phyloP scores from a whole-genome alignment of 2,113 vertebrate species.

The Brachyhypopomus occidentalis region DNA sequence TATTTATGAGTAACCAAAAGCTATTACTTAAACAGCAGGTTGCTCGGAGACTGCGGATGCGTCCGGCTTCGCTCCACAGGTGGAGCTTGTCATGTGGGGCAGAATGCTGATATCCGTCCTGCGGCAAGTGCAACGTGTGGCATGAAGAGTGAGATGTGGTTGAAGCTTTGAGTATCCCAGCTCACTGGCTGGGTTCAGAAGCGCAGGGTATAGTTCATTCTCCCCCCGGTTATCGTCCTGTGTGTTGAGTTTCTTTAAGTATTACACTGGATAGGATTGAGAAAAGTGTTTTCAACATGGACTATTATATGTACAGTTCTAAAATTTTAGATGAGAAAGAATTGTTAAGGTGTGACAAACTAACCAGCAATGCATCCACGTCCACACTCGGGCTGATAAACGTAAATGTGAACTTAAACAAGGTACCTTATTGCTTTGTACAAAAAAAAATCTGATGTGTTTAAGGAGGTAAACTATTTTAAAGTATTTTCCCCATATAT shows the following conservation, averaged over 20 bases:
- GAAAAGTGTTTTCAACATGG: neutral
- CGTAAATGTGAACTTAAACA: neutral
- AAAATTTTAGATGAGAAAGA: neutral
- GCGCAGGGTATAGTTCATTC: neutral
- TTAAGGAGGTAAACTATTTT: too few relatives aligned
- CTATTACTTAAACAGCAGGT: conserved; percentile 60
- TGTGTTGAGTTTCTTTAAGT: neutral
- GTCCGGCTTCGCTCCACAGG: conserved; percentile 50
- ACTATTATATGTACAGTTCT: neutral
- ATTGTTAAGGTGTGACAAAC: neutral
- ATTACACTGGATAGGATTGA: neutral
- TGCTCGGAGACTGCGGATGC: conserved; percentile 54
- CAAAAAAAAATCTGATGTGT: too few relatives aligned
- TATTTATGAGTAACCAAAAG: conserved; percentile 64
- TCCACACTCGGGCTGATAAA: neutral
- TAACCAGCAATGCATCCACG: neutral
- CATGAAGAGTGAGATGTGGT: neutral
- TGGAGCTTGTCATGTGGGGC: conserved; percentile 20
- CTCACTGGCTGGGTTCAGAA: neutral
- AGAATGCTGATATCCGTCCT: conserved; percentile 39
- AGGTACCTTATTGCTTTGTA: neutral
- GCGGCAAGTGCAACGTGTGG: conserved; percentile 11
- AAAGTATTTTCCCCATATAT: neutral
- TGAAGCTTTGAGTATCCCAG: neutral
- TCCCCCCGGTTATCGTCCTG: neutral